Evolutionary conservation across 2,888 invertebrate genomes (phyloP).

Genomic region (Lithophane ornitopus): DNA sequence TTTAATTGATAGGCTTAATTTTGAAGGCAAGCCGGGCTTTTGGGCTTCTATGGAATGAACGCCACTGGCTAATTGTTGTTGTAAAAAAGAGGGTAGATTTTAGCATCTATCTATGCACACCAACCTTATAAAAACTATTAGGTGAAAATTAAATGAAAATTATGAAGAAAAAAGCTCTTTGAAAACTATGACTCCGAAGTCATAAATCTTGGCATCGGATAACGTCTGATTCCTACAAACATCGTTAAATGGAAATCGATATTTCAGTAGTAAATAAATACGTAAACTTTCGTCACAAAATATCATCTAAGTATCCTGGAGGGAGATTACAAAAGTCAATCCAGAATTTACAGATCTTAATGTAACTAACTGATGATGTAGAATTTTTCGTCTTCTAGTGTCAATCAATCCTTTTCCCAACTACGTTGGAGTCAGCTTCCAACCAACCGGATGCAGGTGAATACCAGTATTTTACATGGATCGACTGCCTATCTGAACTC

Average conservation of each 20-base stretch:
- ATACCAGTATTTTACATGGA: too few species aligned
- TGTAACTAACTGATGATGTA: too few species aligned
- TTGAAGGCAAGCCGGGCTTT: too few species aligned
- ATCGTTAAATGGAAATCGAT: slow-evolving; percentile 28
- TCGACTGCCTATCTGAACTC: too few species aligned
- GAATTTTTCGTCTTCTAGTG: too few species aligned
- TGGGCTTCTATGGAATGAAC: too few species aligned
- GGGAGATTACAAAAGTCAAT: slow-evolving; percentile 9
- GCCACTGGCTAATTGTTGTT: too few species aligned
- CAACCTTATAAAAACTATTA: background rate
- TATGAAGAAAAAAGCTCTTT: background rate
- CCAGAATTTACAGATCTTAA: slow-evolving; percentile 1
- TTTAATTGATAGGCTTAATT: too few species aligned
- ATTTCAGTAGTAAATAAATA: slow-evolving; percentile 30
- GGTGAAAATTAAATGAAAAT: background rate
- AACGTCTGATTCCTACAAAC: slow-evolving; percentile 33
- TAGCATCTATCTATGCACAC: background rate
- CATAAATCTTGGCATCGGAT: slow-evolving; percentile 49
- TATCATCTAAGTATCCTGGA: slow-evolving; percentile 12
- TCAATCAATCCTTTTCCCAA: too few species aligned
- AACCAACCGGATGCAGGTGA: too few species aligned
- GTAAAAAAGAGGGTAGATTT: background rate
- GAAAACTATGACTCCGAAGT: slow-evolving; percentile 1
- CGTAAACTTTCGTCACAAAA: slow-evolving; percentile 28
- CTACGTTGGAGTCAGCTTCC: too few species aligned